phyloP scores from a whole-genome alignment of 2,888 invertebrate species.

The Monochamus alternatus region DNA sequence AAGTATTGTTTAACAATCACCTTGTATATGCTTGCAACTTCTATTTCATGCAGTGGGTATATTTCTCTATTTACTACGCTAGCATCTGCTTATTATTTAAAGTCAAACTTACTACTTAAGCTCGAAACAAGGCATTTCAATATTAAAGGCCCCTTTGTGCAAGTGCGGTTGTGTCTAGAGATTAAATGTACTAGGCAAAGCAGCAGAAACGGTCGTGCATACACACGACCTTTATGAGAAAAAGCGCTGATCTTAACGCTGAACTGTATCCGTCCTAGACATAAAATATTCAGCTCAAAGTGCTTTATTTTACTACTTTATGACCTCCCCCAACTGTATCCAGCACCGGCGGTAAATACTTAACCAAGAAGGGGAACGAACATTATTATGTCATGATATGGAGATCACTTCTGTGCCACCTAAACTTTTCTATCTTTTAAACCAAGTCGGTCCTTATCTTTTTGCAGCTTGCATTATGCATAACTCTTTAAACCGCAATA shows the following conservation, averaged over 20 bases:
- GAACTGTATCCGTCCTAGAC: slow-evolving; percentile 61
- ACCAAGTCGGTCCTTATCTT: slow-evolving; percentile 6
- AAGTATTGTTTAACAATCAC: no score
- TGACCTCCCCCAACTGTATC: slow-evolving; percentile 59
- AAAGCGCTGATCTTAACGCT: slow-evolving; percentile 28
- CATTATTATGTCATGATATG: slow-evolving; percentile 63
- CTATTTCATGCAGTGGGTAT: no score
- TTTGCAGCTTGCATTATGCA: slow-evolving; percentile 24
- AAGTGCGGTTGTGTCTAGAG: no score
- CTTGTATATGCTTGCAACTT: no score
- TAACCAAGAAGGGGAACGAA: slow-evolving; percentile 59
- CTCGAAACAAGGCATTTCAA: no score
- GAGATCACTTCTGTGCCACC: slow-evolving; percentile 33
- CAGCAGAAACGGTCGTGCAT: slow-evolving; percentile 9
- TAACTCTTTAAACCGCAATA: slow-evolving; percentile 19
- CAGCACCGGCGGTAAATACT: slow-evolving; percentile 62
- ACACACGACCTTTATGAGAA: slow-evolving; percentile 8
- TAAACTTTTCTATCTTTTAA: slow-evolving; percentile 33
- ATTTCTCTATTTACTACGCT: no score
- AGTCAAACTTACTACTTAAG: no score
- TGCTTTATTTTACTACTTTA: slow-evolving; percentile 64
- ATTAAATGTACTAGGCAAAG: slow-evolving; percentile 1
- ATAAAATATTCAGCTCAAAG: slow-evolving; percentile 64
- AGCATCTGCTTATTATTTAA: no score
- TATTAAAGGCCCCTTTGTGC: no score